Conservation (phyloP, 2,113 vertebrate genomes). For the Lamprologus callipterus region DNA sequence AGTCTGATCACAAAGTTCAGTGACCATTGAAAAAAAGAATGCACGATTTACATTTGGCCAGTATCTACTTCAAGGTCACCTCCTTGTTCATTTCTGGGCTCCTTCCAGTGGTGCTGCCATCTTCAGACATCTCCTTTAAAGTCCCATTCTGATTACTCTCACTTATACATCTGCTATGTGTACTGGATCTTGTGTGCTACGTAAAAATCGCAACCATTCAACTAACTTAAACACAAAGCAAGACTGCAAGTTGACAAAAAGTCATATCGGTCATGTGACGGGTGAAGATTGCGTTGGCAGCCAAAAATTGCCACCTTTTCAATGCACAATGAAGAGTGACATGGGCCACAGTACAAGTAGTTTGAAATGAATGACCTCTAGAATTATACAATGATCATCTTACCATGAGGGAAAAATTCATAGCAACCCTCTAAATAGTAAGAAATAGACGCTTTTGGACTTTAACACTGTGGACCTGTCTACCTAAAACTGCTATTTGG, state of each 20-base stretch:
- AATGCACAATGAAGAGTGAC: not conserved
- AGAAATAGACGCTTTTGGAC: not conserved
- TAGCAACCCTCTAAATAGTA: too few species aligned
- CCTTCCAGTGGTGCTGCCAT: not conserved
- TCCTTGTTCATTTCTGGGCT: not conserved
- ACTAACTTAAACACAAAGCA: not conserved
- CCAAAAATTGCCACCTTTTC: not conserved
- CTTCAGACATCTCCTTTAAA: not conserved
- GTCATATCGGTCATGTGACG: rapidly evolving
- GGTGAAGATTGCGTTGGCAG: not conserved
- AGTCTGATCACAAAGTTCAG: not conserved
- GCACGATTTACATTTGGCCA: not conserved
- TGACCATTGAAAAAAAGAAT: not conserved
- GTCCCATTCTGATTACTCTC: not conserved
- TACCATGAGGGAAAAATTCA: not conserved
- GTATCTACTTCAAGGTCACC: not conserved
- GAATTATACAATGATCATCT: not conserved
- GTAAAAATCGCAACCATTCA: not conserved
- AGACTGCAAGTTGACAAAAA: not conserved
- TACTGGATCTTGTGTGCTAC: not conserved
- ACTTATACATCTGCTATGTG: not conserved
- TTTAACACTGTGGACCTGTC: not conserved
- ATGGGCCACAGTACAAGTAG: not conserved
- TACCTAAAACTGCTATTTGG: not conserved
- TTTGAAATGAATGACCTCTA: not conserved